These are phyloP conservation scores for Buphagus erythrorhynchus DNA, from an alignment of 2,797 vertebrate species.

Conservation along the genomic window DNA sequence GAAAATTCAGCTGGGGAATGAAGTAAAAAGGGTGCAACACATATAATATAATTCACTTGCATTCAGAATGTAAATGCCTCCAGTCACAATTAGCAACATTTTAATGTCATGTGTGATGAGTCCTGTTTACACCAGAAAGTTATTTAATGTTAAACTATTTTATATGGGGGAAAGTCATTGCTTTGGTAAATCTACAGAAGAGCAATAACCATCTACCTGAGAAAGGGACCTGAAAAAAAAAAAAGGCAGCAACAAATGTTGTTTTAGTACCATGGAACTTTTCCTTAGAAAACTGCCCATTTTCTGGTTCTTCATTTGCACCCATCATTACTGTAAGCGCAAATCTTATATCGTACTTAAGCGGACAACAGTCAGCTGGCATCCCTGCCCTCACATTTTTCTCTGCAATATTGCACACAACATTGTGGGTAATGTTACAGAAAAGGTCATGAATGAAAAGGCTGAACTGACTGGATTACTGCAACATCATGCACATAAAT, in stretches of 20 bases:
- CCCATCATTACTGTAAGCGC: neutral
- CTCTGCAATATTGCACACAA: neutral
- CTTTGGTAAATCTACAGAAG: neutral
- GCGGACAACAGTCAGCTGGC: neutral
- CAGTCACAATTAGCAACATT: neutral
- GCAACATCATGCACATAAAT: neutral
- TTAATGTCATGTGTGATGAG: neutral
- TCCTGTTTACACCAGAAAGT: neutral
- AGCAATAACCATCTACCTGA: neutral
- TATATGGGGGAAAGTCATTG: neutral
- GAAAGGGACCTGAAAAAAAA: neutral
- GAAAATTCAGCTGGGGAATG: neutral
- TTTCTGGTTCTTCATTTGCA: neutral
- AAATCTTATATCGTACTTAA: neutral
- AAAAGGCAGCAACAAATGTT: neutral
- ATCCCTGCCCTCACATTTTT: neutral
- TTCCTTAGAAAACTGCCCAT: neutral
- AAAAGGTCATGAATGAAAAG: constrained; percentile 21
- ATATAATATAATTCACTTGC: neutral
- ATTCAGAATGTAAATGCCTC: constrained; percentile 9
- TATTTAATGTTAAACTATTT: neutral
- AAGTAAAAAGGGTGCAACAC: neutral
- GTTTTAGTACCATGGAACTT: neutral
- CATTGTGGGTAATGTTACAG: neutral
- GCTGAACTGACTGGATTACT: neutral